These are phyloP conservation scores for Sericinus montela DNA, from an alignment of 2,888 invertebrate species.

Conservation along the genomic window DNA sequence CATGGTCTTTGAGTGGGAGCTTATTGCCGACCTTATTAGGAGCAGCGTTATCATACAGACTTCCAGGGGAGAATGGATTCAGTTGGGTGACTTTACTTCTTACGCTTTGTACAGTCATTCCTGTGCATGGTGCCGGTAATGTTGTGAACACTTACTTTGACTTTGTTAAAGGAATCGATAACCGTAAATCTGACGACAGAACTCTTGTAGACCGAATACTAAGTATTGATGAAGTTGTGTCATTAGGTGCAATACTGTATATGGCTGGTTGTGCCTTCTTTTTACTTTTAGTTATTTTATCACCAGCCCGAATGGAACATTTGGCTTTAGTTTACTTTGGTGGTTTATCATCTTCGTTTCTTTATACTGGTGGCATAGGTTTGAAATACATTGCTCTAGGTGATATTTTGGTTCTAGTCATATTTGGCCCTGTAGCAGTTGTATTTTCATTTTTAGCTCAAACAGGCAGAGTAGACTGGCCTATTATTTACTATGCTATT, in stretches of 20 bases:
- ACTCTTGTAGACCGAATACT: slow-evolving; percentile 96
- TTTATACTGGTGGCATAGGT: slow-evolving; percentile 98
- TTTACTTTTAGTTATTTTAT: slow-evolving; percentile 85
- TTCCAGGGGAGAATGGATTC: slow-evolving; percentile 86
- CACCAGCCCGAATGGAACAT: slow-evolving; percentile 96
- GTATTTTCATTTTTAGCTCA: slow-evolving; percentile 96
- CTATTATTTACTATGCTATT: slow-evolving; percentile 94
- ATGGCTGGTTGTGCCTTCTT: slow-evolving; percentile 92
- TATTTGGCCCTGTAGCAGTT: slow-evolving; percentile 96
- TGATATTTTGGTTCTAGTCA: slow-evolving; percentile 93
- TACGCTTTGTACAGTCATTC: slow-evolving; percentile 91
- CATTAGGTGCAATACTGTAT: slow-evolving; percentile 93
- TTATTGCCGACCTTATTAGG: slow-evolving; percentile 94
- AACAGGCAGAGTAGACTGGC: slow-evolving; percentile 94
- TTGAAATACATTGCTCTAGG: slow-evolving; percentile 97
- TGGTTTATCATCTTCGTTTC: slow-evolving; percentile 94
- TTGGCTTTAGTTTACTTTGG: slow-evolving; percentile 96
- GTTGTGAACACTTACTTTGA: slow-evolving; percentile 98
- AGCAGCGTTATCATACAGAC: slow-evolving; percentile 92
- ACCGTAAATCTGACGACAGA: slow-evolving; percentile 94
- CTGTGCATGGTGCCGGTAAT: slow-evolving; percentile 97
- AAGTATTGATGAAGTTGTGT: slow-evolving; percentile 85
- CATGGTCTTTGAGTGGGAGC: slow-evolving; percentile 96
- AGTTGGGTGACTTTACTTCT: slow-evolving; percentile 88
- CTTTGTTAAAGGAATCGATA: slow-evolving; percentile 95